Base-by-base conservation (phyloP, 2,888 invertebrate species). In the Cataglyphis altisquamis region DNA sequence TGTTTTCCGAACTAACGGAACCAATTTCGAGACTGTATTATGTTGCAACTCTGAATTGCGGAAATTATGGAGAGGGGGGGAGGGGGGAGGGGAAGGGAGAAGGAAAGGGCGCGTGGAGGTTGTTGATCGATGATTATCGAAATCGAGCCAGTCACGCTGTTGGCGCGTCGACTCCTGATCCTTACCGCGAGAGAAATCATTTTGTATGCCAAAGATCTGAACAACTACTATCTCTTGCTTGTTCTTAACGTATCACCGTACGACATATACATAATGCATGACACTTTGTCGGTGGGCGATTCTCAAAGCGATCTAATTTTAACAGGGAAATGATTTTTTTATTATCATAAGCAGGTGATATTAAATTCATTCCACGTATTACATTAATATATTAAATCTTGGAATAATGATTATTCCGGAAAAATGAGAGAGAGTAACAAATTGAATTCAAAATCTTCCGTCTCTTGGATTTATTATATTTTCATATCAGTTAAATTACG, bases 81-180 rank as follows among this genome's bases (percentile, higher is more conserved):
- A 41, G 41, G 4, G 45, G 4, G 6, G 12, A 4, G 0, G 41
- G 12, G 41, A 0, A 3, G 9, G 39, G n/a, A n/a, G n/a, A n/a
- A 41, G 41, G 41, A 12, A 39, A 10, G 3, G 41, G 3, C 25
- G 6, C 55, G 8, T 55, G 39, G 55, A 25, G 36, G 8, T 8
- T 48, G 25, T 8, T 75, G 60, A 75, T 18, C 25, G 60, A 75
- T 48, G 75, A 67, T 60, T 60, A 39, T 67, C 45, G 25, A 70
- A 68, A 78, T 57, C 39, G 39, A 73, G 72, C 15, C 1, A 64
- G 64, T 82, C 55, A 74, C 64, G 45, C 63, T 48, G 48, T 48
- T 48, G n/a, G 48, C 41, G 29, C 21, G 57, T 39, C 32, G 29
- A 66, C 3, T 39, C n/a, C 15, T 36, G 15, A 15, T 72, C 36